Base-by-base conservation (phyloP, 2,113 vertebrate species). In the Pimephales promelas region DNA sequence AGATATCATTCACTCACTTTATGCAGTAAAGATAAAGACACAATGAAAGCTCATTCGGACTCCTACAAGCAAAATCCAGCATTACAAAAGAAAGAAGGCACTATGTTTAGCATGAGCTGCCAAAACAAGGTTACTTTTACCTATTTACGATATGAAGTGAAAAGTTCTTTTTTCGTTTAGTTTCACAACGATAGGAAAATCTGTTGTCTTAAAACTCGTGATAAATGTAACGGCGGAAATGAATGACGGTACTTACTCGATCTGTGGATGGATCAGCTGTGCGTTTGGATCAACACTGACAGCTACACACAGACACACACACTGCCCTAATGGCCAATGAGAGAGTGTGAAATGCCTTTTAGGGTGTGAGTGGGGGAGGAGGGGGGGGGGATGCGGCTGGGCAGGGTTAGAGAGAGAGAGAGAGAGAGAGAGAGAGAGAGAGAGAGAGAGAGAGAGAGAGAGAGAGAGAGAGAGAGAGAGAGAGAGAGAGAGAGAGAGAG, bases 311-410 rank as follows among this genome's bases (percentile, higher is more conserved):
- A 54, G 64, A 75, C 77, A 74, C 54, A 54, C 16, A 28, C 26
- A 76, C 68, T 47, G 8, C 5, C 54, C 72, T 52, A 52, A 82
- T 62, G 59, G 16, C 54, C 81, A 66, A 11, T 26, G 83, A 59
- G 83, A 83, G 68, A 74, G 86, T 80, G 87, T 84, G 64, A 74
- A 82, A 83, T 80, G 83, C 79, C 80, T 86, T 86, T 86, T 90
- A 89, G 81, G 87, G 87, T 9, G 78, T 59, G 78, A 3, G 49
- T 2, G 49, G 14, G 13, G 13, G 47, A 16, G 47, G 49, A 16
- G 28, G 49, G 16, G 5, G 14, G 14, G 47, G 16, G 47, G 36
- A 1, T 40, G 14, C 14, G 16, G 16, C 16, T 0, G 49, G 49
- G 5, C 5, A 0, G 49, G 49, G 49, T 20, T 14, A 36, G 34